Conservation (phyloP, 2,888 invertebrate genomes). For the Beris morrisii region DNA sequence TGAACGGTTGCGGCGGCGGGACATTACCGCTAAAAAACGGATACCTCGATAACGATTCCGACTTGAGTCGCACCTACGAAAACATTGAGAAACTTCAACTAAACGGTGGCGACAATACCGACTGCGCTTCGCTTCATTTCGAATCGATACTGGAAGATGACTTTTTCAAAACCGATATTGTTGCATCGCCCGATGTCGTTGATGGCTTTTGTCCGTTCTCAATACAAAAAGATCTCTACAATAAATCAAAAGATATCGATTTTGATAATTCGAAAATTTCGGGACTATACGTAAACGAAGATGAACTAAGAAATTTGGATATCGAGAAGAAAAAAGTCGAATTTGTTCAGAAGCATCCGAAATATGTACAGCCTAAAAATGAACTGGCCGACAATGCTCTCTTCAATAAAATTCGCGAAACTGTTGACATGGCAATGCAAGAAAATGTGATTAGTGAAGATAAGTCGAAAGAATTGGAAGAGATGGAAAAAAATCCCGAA, state of each 20-base stretch:
- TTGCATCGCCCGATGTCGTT: constrained; percentile 54
- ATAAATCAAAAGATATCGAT: constrained; percentile 48
- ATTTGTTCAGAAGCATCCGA: constrained; percentile 8
- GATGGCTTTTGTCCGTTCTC: constrained; percentile 56
- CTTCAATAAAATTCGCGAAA: constrained; percentile 55
- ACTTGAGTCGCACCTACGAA: constrained; percentile 15
- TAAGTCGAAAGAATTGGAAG: not conserved
- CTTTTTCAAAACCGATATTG: constrained; percentile 47
- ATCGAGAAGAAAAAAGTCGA: constrained; percentile 1
- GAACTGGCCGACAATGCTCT: constrained; percentile 55
- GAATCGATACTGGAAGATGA: constrained; percentile 55
- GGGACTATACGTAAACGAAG: constrained; percentile 50
- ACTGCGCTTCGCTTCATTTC: constrained; percentile 55
- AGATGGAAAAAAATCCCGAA: not conserved
- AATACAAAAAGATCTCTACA: constrained; percentile 54
- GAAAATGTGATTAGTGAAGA: not conserved
- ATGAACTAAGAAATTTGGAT: constrained; percentile 4
- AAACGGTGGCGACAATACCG: constrained; percentile 40
- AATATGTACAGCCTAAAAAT: constrained; percentile 36
- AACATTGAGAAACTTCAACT: constrained; percentile 15
- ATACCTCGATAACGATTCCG: not conserved
- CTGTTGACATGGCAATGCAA: constrained; percentile 52
- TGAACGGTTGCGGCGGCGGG: not conserved
- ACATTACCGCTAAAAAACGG: not conserved
- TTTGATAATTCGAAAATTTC: constrained; percentile 49